Evolutionary conservation across 1,140 invertebrate species (phyloP).

Genomic region (Sinella curviseta): DNA sequence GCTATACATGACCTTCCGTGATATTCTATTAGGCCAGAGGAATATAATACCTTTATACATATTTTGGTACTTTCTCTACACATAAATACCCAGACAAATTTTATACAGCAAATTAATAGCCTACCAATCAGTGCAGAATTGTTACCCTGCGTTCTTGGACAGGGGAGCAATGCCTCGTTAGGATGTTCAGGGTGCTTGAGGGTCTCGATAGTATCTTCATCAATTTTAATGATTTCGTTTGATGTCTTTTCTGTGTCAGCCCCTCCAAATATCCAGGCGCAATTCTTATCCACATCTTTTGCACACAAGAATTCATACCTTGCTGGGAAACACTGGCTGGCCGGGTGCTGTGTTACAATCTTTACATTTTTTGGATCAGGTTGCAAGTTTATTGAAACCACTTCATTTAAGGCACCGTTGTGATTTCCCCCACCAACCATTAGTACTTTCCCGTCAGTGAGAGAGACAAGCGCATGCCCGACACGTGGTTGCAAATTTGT

Average conservation of each 20-base stretch:
- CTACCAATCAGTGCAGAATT: background rate
- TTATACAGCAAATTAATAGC: background rate
- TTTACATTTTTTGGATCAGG: background rate
- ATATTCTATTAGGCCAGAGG: background rate
- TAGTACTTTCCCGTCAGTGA: background rate
- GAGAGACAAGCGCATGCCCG: background rate
- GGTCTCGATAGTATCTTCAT: background rate
- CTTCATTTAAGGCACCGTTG: background rate
- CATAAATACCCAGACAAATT: background rate
- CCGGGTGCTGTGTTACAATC: background rate
- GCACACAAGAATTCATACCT: constrained; percentile 7
- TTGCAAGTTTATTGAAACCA: background rate
- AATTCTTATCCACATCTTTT: background rate
- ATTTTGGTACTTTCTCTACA: no score
- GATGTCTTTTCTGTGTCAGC: background rate
- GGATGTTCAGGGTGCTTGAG: background rate
- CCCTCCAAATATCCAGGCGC: background rate
- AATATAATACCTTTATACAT: background rate
- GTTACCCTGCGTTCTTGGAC: background rate
- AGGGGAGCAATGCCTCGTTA: background rate
- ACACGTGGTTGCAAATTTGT: background rate
- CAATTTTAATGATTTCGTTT: background rate
- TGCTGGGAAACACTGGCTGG: background rate
- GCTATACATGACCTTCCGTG: background rate
- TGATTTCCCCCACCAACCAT: constrained; percentile 10